Percentiles rank a stretch among this genome's conserved stretches.
These are phyloP conservation scores for Drosophila chauvacae DNA, from an alignment of 1,140 invertebrate genomes.

Conservation along the genomic window DNA sequence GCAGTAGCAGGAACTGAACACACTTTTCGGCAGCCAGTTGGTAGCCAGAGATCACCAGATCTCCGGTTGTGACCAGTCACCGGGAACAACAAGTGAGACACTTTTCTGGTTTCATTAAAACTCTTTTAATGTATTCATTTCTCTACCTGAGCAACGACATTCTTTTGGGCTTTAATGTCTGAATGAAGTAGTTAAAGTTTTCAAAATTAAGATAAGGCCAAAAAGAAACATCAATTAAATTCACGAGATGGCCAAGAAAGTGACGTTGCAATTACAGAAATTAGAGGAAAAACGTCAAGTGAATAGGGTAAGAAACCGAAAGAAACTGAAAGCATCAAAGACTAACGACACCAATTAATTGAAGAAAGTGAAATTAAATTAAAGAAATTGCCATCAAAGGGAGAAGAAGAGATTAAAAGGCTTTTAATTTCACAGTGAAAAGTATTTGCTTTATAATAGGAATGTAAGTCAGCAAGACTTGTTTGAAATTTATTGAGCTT, in stretches of 20 bases:
- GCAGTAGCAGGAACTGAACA: constrained; percentile 49
- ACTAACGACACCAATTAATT: constrained; percentile 20
- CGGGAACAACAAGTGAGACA: constrained; percentile 12
- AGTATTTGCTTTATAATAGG: background rate
- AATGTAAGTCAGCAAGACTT: background rate
- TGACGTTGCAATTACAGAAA: constrained; percentile 11
- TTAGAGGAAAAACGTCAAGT: constrained; percentile 11
- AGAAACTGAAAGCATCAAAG: constrained; percentile 8
- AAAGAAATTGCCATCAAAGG: constrained; percentile 4
- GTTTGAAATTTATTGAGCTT: too few species aligned
- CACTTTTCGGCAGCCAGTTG: constrained; percentile 16
- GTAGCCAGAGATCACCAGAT: constrained; percentile 32
- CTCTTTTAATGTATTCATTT: constrained; percentile 6
- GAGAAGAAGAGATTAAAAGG: background rate
- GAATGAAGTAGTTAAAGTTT: constrained; percentile 2
- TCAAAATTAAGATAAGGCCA: constrained; percentile 15
- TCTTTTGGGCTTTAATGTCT: constrained; percentile 3
- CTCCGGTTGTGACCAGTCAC: constrained; percentile 20
- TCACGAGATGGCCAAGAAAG: constrained; percentile 29
- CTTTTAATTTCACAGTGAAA: background rate
- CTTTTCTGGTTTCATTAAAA: constrained; percentile 11
- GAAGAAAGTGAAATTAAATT: constrained; percentile 23
- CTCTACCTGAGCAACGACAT: constrained; percentile 6
- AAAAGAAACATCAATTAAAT: constrained; percentile 21
- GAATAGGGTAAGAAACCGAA: constrained; percentile 12